A percentile compares a stretch with the other conserved stretches of the same genome.
phyloP scores from a whole-genome alignment of 2,113 vertebrate species.

The Chaenocephalus aceratus region DNA sequence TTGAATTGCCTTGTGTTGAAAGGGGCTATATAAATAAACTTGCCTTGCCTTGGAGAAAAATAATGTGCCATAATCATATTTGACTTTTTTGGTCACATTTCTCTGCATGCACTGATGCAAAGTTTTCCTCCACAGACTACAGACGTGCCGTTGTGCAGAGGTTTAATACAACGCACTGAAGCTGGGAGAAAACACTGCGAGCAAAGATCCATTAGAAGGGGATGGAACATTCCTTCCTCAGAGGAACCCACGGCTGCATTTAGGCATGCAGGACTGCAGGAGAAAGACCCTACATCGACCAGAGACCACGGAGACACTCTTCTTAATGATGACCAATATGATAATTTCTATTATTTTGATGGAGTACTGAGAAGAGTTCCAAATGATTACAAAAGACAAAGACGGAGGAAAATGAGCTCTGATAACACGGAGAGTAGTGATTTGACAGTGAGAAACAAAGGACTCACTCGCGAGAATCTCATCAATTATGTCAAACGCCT shows the following conservation, averaged over 20 bases:
- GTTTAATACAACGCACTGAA: constrained; percentile 64
- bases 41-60: too few species aligned
- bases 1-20: too few species aligned
- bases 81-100: background rate
- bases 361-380: constrained; percentile 58
- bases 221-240: background rate
- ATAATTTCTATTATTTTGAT: constrained; percentile 73
- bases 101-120: constrained; percentile 12
- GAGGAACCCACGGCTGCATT: background rate
- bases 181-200: constrained; percentile 59
- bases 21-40: too few species aligned
- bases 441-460: background rate
- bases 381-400: constrained; percentile 17
- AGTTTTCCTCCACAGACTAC: constrained; percentile 39
- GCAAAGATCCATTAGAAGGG: constrained; percentile 12
- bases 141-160: constrained; percentile 29
- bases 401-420: background rate
- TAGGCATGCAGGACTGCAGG: background rate
- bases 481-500: constrained; percentile 14
- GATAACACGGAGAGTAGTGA: background rate
- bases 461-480: background rate
- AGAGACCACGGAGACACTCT: background rate
- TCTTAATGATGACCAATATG: background rate
- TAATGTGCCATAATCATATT: background rate
- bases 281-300: background rate